Conservation (phyloP, 2,113 vertebrate species). For the Semicossyphus pulcher region DNA sequence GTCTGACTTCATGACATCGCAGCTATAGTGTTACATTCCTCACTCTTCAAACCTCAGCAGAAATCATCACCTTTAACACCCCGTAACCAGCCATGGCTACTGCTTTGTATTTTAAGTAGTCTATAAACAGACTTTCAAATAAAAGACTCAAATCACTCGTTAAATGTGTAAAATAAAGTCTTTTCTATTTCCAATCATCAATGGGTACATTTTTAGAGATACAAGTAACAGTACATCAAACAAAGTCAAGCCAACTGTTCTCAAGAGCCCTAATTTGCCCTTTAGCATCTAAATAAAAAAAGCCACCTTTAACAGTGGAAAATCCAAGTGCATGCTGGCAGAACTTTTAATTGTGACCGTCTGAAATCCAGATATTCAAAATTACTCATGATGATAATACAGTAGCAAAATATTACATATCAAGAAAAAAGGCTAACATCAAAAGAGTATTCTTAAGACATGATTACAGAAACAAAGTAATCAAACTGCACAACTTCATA, state of each 20-base stretch:
- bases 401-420: slow-evolving; percentile 86
- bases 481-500: slow-evolving; percentile 75
- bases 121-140: background rate
- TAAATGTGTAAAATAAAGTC: slow-evolving; percentile 78
- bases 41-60: slow-evolving; percentile 25
- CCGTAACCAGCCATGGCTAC: background rate
- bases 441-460: slow-evolving; percentile 75
- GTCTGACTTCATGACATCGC: background rate
- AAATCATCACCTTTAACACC: background rate
- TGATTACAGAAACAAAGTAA: slow-evolving; percentile 78
- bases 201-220: slow-evolving; percentile 76
- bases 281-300: slow-evolving; percentile 64
- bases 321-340: slow-evolving; percentile 84
- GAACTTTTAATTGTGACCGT: slow-evolving; percentile 79
- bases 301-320: slow-evolving; percentile 67
- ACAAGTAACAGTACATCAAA: slow-evolving; percentile 75
- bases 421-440: slow-evolving; percentile 79
- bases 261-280: slow-evolving; percentile 59
- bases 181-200: slow-evolving; percentile 74
- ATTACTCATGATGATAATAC: slow-evolving; percentile 81
- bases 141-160: slow-evolving; percentile 44
- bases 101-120: background rate
- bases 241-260: slow-evolving; percentile 65
- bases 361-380: slow-evolving; percentile 82
- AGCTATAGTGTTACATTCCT: slow-evolving; percentile 34